Evolutionary conservation across 2,797 vertebrate genomes (phyloP), one percentile per base, ranked within the genome.

Genomic region (Macroramphosus scolopax): DNA sequence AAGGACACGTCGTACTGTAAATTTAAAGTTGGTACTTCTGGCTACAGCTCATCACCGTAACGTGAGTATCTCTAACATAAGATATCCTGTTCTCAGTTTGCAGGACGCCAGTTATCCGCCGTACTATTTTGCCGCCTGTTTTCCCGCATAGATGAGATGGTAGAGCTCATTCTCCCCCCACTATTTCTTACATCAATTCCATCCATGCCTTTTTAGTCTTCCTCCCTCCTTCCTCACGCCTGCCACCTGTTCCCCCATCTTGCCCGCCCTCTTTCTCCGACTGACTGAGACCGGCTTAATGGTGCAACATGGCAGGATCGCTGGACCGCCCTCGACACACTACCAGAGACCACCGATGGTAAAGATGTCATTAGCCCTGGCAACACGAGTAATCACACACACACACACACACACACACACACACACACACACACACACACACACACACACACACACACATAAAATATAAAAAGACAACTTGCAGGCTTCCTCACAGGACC

Each of bases 321-420:
- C 55, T 48, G 58, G 39, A 68, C 60, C 56, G 38, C 62, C 66
- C 63, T 58, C 42, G 1, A 24, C 65, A 62, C 24, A 52, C 60
- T 45, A 50, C 17, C 39, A 63, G 30, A 34, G 39, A 57, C 42
- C 64, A 58, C 58, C 63, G 47, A 38, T 16, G 28, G 56, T 71
- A 72, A 81, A 78, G 49, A 65, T 54, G 77, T 78, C 26, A 54
- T 83, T 81, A 78, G 45, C 29, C 31, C 32, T 44, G 36, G 50
- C 39, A 52, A 45, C 17, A 51, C 31, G 53, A n/a, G 42, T n/a
- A 40, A 13, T 20, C 28, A 35, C 26, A 50, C 2, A 35, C 30
- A 68, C 13, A 32, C 14, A 50, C 32, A 28, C 5, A 46, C 37
- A 60, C 17, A 53, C 18, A 45, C 6, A 48, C 4, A 30, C n/a